phyloP scores from a whole-genome alignment of 2,888 invertebrate genomes.

The Patella caerulea region DNA sequence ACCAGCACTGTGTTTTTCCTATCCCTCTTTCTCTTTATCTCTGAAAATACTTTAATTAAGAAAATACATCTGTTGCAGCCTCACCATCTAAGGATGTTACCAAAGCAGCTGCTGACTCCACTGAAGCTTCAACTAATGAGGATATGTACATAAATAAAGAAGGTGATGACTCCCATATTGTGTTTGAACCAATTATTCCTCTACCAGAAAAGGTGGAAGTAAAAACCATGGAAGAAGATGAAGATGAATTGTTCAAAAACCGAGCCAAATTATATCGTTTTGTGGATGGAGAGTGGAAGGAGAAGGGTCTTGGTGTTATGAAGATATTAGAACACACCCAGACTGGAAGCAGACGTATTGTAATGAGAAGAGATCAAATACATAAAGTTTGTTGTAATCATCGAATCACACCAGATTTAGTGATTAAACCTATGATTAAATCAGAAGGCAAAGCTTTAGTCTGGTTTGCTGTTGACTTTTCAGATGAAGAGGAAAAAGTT shows the following conservation, averaged over 20 bases:
- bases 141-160: conserved; percentile 73
- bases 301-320: conserved; percentile 73
- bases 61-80: no score
- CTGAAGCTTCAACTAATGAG: conserved; percentile 50
- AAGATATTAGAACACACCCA: conserved; percentile 78
- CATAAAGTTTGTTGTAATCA: conserved; percentile 94
- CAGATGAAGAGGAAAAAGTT: conserved; percentile 81
- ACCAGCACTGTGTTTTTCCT: no score
- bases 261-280: conserved; percentile 84
- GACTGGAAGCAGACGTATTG: conserved; percentile 78
- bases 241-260: conserved; percentile 81
- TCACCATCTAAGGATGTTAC: background rate
- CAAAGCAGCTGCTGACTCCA: conserved; percentile 10
- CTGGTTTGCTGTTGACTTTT: conserved; percentile 88
- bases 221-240: conserved; percentile 93
- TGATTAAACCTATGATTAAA: conserved; percentile 80
- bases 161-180: conserved; percentile 86
- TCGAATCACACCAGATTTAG: conserved; percentile 82
- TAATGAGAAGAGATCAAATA: conserved; percentile 93
- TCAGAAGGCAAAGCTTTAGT: conserved; percentile 85
- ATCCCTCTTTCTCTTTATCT: no score
- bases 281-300: conserved; percentile 71
- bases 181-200: conserved; percentile 74
- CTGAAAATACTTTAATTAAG: no score
- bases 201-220: conserved; percentile 74